These are phyloP conservation scores for Leptopilina syphax DNA, from an alignment of 2,888 invertebrate genomes.

Conservation along the genomic window DNA sequence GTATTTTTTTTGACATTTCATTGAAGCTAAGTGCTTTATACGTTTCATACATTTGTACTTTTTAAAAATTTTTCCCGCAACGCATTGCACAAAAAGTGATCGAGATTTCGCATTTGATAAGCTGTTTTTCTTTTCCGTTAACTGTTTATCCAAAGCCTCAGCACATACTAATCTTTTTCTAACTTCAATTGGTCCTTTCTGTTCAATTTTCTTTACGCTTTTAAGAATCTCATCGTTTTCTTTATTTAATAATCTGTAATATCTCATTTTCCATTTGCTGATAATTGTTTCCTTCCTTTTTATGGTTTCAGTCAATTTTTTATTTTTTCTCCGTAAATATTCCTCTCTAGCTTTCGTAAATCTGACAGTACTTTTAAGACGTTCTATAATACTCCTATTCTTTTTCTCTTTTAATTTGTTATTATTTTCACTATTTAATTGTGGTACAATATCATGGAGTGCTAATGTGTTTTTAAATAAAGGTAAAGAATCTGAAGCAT, in stretches of 20 bases:
- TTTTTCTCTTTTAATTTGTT: neutral
- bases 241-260: neutral
- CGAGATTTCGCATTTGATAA: conserved; percentile 39
- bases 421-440: neutral
- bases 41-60: conserved; percentile 24
- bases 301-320: conserved; percentile 4
- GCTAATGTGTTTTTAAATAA: neutral
- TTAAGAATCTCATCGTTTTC: neutral
- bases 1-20: too few species aligned
- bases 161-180: too few species aligned
- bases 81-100: conserved; percentile 43
- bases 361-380: neutral
- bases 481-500: neutral
- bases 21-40: too few species aligned
- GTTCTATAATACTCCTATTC: neutral
- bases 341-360: neutral
- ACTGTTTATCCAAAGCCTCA: conserved; percentile 35
- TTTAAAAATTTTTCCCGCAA: conserved; percentile 43
- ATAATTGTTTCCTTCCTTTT: neutral
- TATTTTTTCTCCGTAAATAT: neutral
- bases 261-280: neutral
- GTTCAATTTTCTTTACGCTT: conserved; percentile 27
- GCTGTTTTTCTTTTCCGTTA: conserved; percentile 33
- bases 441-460: neutral
- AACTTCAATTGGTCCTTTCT: too few species aligned